Evolutionary conservation across 23 tunicate species (phyloP).

Genomic region (Phallusia fumigata): DNA sequence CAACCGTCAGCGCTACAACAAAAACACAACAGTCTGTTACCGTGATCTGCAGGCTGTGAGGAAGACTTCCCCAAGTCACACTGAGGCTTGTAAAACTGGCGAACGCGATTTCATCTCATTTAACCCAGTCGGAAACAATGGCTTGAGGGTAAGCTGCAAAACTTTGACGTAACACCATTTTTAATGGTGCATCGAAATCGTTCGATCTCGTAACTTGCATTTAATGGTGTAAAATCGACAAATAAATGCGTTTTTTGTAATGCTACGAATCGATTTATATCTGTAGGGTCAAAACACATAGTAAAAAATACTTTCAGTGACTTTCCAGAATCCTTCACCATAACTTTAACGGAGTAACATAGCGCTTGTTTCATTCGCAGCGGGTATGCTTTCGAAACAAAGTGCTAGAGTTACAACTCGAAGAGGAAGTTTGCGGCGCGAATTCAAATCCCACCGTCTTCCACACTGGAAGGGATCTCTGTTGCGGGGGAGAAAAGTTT

Average conservation of each 20-base stretch:
- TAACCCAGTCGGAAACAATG: background rate
- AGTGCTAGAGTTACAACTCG: background rate
- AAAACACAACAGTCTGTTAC: background rate
- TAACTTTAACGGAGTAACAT: too few species aligned
- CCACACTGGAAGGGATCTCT: slow-evolving; percentile 31
- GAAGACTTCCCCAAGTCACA: background rate
- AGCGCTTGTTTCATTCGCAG: too few species aligned
- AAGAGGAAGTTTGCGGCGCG: slow-evolving; percentile 22
- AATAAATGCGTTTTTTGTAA: too few species aligned
- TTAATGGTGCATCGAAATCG: too few species aligned
- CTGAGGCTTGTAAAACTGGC: background rate
- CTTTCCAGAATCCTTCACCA: too few species aligned
- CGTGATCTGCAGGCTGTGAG: background rate
- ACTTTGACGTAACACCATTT: too few species aligned
- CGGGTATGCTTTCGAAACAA: slow-evolving; percentile 20
- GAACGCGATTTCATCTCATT: background rate
- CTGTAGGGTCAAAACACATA: too few species aligned
- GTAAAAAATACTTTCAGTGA: too few species aligned
- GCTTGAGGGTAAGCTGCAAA: background rate
- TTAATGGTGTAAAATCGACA: too few species aligned
- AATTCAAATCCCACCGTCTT: background rate
- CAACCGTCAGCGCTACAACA: background rate
- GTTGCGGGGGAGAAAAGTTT: slow-evolving; percentile 25
- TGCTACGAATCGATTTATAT: too few species aligned
- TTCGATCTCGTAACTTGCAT: too few species aligned